Evolutionary conservation across 1,140 invertebrate genomes (phyloP).

Genomic region (Oreohelix idahoensis): DNA sequence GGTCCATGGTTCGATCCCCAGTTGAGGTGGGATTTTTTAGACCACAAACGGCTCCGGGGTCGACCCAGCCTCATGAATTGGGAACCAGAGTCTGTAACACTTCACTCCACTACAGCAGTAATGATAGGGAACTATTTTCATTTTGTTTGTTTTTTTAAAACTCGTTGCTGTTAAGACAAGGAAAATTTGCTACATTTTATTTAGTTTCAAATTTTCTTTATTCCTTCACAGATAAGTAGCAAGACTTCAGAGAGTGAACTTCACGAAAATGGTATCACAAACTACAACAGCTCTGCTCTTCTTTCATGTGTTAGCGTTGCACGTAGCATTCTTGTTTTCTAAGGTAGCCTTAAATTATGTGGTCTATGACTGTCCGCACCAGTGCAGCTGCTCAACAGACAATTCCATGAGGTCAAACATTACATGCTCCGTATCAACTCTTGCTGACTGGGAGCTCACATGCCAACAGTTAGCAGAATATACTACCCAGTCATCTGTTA

Average conservation of each 20-base stretch:
- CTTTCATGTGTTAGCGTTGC: neutral
- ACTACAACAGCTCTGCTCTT: neutral
- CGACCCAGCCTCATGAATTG: no score
- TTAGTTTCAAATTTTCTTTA: neutral
- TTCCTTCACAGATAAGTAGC: neutral
- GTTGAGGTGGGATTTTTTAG: no score
- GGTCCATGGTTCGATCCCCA: no score
- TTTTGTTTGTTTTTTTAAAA: no score
- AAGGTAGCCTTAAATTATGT: neutral
- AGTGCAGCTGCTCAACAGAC: neutral
- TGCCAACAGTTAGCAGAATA: neutral
- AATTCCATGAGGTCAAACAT: neutral
- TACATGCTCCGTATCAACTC: neutral
- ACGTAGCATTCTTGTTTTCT: neutral
- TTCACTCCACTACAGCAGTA: no score
- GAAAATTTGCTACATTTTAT: no score
- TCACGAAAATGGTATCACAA: neutral
- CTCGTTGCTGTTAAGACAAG: no score
- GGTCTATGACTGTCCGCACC: neutral
- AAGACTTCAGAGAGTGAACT: neutral
- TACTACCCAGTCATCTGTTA: neutral
- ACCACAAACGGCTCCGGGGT: no score
- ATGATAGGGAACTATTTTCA: no score
- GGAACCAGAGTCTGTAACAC: no score
- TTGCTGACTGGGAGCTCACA: neutral